These are phyloP conservation scores for Sepiola atlantica DNA, from an alignment of 2,888 invertebrate species.

Conservation along the genomic window DNA sequence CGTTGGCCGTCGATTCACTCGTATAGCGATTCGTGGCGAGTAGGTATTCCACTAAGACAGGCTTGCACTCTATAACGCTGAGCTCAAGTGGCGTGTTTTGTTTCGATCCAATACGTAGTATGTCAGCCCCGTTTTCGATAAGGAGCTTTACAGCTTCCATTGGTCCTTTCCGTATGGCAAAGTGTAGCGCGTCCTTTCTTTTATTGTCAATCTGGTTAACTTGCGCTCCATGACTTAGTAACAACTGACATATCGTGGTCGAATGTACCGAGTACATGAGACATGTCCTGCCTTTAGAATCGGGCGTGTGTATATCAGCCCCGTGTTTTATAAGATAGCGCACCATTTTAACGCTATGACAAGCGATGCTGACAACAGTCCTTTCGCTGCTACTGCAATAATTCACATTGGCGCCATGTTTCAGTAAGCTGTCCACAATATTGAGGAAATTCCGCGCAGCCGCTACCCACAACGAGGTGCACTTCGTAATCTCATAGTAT, in stretches of 20 bases:
- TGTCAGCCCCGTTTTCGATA: background rate
- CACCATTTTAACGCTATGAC: background rate
- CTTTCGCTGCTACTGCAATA: background rate
- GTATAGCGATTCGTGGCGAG: background rate
- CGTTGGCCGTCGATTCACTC: background rate
- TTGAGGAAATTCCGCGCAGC: background rate
- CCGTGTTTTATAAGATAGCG: background rate
- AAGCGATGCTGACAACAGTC: background rate
- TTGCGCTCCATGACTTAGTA: background rate
- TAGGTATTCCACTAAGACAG: background rate
- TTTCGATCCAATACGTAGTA: background rate
- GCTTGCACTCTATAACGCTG: background rate
- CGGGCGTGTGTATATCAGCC: background rate
- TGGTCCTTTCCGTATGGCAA: background rate
- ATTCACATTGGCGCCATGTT: background rate
- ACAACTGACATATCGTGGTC: background rate
- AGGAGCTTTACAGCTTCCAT: background rate
- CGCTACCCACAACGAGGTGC: background rate
- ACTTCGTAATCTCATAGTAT: background rate
- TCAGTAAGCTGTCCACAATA: background rate
- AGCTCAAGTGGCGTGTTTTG: background rate
- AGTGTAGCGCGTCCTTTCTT: conserved; percentile 4
- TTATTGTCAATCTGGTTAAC: background rate
- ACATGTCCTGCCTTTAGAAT: background rate
- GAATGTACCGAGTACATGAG: background rate